Conservation (phyloP, 2,888 invertebrate genomes). For the Ceramica pisi region DNA sequence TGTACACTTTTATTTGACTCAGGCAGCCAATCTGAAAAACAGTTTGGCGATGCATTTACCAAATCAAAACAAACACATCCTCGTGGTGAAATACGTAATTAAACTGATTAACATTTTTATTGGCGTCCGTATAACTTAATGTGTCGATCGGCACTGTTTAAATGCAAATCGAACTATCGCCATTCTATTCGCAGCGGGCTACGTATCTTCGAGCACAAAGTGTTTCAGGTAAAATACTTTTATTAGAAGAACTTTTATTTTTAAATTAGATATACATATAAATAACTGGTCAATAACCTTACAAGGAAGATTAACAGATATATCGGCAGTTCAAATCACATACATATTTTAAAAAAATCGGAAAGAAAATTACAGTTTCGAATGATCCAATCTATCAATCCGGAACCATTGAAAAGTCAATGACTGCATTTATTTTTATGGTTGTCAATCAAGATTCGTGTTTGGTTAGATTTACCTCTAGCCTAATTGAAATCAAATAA, state of each 20-base stretch:
- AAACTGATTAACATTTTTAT: constrained; percentile 67
- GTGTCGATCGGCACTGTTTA: constrained; percentile 66
- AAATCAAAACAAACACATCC: constrained; percentile 68
- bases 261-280: not conserved
- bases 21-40: not conserved
- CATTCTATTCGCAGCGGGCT: constrained; percentile 65
- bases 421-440: constrained; percentile 62
- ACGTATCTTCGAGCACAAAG: constrained; percentile 61
- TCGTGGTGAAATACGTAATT: constrained; percentile 63
- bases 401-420: constrained; percentile 63
- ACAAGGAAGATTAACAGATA: constrained; percentile 8
- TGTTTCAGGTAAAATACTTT: constrained; percentile 7
- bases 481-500: constrained; percentile 55
- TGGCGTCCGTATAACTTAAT: constrained; percentile 60
- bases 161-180: constrained; percentile 71
- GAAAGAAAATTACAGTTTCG: constrained; percentile 41
- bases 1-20: not conserved
- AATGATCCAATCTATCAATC: constrained; percentile 51
- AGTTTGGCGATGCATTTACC: constrained; percentile 20
- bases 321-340: constrained; percentile 18
- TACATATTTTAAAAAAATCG: constrained; percentile 19
- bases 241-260: not conserved
- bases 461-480: constrained; percentile 47
- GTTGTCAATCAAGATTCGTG: constrained; percentile 57
- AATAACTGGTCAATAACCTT: constrained; percentile 25